Percentiles rank a stretch among this genome's conserved stretches.
phyloP scores from a whole-genome alignment of 2,113 vertebrate species.

The Suricata suricatta region DNA sequence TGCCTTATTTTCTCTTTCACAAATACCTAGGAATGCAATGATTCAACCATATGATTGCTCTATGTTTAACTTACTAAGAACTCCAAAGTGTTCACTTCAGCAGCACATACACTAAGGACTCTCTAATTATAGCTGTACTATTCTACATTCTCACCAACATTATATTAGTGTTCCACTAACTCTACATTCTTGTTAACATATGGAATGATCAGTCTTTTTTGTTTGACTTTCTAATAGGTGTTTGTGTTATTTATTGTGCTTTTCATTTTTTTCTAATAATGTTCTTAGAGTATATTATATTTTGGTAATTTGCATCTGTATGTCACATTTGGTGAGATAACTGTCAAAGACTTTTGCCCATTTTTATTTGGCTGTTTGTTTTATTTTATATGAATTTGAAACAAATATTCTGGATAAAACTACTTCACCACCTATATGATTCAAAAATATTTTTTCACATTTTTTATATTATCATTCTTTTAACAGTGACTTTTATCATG shows the following conservation, averaged over 20 bases:
- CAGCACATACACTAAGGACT: neutral
- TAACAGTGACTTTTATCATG: neutral
- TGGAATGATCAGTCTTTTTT: neutral
- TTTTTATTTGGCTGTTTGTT: neutral
- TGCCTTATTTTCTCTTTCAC: neutral
- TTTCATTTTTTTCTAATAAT: neutral
- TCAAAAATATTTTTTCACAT: neutral
- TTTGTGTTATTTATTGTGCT: neutral
- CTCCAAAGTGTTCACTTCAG: neutral
- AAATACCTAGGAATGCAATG: neutral
- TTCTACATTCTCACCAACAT: neutral
- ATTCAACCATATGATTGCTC: neutral
- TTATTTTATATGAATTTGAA: neutral
- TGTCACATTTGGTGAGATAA: neutral
- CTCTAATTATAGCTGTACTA: neutral
- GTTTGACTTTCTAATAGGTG: neutral
- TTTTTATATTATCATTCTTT: neutral
- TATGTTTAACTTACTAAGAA: neutral
- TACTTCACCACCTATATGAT: neutral
- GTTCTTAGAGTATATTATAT: neutral
- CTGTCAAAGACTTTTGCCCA: neutral
- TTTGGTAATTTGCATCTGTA: neutral
- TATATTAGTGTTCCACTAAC: neutral
- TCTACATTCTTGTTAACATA: neutral
- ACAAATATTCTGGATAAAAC: neutral